A percentile compares a stretch with the other conserved stretches of the same genome.
Evolutionary conservation across 2,113 vertebrate genomes (phyloP).

Genomic region (Euleptes europaea): DNA sequence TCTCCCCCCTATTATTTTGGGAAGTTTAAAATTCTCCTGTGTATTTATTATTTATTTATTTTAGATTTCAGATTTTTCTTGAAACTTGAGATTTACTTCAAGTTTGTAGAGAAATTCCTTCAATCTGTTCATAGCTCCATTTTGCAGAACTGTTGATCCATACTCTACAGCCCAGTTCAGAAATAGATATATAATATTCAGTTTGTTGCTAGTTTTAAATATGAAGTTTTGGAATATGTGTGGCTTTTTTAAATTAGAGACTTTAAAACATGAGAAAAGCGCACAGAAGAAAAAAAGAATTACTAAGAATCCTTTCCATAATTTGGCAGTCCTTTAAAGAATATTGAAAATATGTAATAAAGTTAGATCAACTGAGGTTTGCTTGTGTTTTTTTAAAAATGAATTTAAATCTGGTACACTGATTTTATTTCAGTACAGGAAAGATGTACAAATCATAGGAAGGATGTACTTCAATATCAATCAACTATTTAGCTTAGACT

Average conservation of each 20-base stretch:
- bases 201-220: not conserved
- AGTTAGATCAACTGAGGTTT: not conserved
- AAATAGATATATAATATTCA: not conserved
- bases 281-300: not conserved
- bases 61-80: too few relatives aligned
- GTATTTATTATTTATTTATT: too few relatives aligned
- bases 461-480: not conserved
- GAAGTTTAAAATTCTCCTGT: too few relatives aligned
- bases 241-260: not conserved
- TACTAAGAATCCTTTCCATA: not conserved
- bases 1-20: too few relatives aligned
- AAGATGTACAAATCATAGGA: too few relatives aligned
- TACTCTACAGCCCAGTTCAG: not conserved
- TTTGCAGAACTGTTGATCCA: too few relatives aligned
- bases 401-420: not conserved
- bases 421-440: too few relatives aligned
- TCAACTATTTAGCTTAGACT: not conserved
- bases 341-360: not conserved
- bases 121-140: too few relatives aligned
- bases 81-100: too few relatives aligned
- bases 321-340: not conserved
- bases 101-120: too few relatives aligned
- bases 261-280: not conserved
- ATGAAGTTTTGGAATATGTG: not conserved
- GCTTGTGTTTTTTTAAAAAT: not conserved